phyloP scores from a whole-genome alignment of 2,888 invertebrate species.

The Aricia artaxerxes region DNA sequence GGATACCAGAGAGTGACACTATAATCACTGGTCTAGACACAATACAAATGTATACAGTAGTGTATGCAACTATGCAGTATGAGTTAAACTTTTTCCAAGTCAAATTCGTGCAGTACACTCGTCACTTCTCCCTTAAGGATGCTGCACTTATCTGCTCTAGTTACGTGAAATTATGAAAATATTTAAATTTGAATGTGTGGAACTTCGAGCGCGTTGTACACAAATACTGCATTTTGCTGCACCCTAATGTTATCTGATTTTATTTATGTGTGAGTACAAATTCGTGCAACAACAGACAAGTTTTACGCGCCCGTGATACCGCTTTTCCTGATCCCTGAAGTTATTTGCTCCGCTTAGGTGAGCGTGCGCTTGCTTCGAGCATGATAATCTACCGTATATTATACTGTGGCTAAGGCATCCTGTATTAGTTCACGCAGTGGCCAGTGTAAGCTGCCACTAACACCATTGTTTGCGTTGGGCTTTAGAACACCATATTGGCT shows the following conservation, averaged over 20 bases:
- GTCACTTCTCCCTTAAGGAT: too few relatives aligned
- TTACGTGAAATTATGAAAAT: too few relatives aligned
- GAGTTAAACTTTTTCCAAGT: too few relatives aligned
- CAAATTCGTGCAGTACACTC: too few relatives aligned
- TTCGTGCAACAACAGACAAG: too few relatives aligned
- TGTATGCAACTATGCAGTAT: background rate
- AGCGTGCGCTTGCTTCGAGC: background rate
- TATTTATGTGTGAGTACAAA: too few relatives aligned
- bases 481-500: conserved; percentile 6
- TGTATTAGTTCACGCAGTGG: background rate
- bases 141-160: too few relatives aligned
- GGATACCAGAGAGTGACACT: background rate
- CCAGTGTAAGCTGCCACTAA: background rate
- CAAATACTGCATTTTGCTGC: too few relatives aligned
- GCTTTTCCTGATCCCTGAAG: background rate
- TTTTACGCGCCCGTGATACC: too few relatives aligned
- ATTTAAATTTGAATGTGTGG: too few relatives aligned
- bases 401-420: background rate
- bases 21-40: background rate
- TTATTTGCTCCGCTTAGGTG: background rate
- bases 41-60: background rate
- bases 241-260: too few relatives aligned
- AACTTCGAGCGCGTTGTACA: too few relatives aligned
- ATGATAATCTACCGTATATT: background rate
- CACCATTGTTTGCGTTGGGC: background rate